Base-by-base conservation (phyloP, 2,888 invertebrate species). In the Physocephala rufipes region DNA sequence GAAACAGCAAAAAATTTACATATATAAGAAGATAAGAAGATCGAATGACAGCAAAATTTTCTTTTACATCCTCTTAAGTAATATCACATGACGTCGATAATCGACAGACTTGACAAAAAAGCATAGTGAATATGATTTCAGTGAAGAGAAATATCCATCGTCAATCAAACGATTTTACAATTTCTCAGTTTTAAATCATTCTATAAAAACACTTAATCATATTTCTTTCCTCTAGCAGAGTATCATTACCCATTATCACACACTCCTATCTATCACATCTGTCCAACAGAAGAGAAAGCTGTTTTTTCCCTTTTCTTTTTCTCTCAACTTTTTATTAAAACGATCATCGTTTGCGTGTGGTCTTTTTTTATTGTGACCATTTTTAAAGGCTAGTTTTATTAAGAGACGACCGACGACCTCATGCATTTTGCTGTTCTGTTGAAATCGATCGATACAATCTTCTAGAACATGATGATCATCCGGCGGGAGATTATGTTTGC, bases 151-250 rank as follows among this genome's bases (percentile, higher is more conserved):
- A n/a, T n/a, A n/a, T n/a, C n/a, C n/a, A 4, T 36, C 9, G 36
- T 36, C 36, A 36, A 36, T 36, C 36, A 36, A 36, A n/a, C n/a
- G n/a, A n/a, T n/a, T n/a, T 36, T 36, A 9, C 36, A 36, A 36
- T 9, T 9, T 36, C 36, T 9, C 36, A 36, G 36, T 36, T 49
- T 12, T 26, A 7, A 16, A 24, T 58, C 9, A 2, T 2, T 9
- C 58, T 2, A 28, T 24, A 58, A 58, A 58, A 58, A 58, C 58
- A 24, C 24, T 58, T 58, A 58, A 58, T 58, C 26, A 58, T 13
- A n/a, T n/a, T n/a, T n/a, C 7, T 24, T 24, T 26, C 28, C 58
- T 58, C 15, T 28, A 28, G 26, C 16, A 58, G 13, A 26, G 12
- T 24, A 26, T 15, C 28, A 28, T 28, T 28, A 15, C 4, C 26